Base-by-base conservation (phyloP, 1,140 invertebrate genomes). In the Helicorthomorpha holstii region DNA sequence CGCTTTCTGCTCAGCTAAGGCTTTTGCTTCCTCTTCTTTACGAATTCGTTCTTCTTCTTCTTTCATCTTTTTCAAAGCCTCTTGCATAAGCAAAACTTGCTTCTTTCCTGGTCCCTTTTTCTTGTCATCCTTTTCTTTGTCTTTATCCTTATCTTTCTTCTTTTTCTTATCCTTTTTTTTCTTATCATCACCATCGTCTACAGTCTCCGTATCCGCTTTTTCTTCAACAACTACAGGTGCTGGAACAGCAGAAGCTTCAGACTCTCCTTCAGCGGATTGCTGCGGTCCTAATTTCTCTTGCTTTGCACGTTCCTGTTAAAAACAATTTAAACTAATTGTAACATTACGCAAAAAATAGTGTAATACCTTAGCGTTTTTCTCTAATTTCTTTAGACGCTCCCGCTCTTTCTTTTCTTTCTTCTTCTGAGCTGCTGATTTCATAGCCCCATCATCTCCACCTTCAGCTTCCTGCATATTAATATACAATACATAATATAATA, bases 391-490 rank as follows among this genome's bases (percentile, higher is more conserved):
- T 48, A 75, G 71, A 58, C 84, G 88, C 60, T 87, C 81, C 29
- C 81, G 73, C 66, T 88, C 83, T 63, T 86, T 86, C 57, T 88
- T 88, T 58, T 87, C 83, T 61, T 85, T 86, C 58, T 85, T 86
- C 64, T 87, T 87, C 51, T 63, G 56, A 16, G 84, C 83, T 21
- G 84, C 82, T 23, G 81, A 79, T 69, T 87, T 88, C 22, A 87
- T 75, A 12, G 80, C 81, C 26, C 69, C 59, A 51, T 70, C 74
- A 53, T 63, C 67, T 52, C 73, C 75, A 29, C 77, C 76, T 54
- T 70, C n/a, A n/a, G n/a, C n/a, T n/a, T n/a, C n/a, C n/a, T n/a
- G n/a, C n/a, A n/a, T n/a, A n/a, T n/a, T n/a, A n/a, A n/a, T n/a
- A n/a, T n/a, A n/a, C n/a, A n/a, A n/a, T n/a, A n/a, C n/a, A n/a